Percentiles rank a stretch among this genome's conserved stretches.
phyloP scores from a whole-genome alignment of 2,797 vertebrate species.

The Neomorphus geoffroyi region DNA sequence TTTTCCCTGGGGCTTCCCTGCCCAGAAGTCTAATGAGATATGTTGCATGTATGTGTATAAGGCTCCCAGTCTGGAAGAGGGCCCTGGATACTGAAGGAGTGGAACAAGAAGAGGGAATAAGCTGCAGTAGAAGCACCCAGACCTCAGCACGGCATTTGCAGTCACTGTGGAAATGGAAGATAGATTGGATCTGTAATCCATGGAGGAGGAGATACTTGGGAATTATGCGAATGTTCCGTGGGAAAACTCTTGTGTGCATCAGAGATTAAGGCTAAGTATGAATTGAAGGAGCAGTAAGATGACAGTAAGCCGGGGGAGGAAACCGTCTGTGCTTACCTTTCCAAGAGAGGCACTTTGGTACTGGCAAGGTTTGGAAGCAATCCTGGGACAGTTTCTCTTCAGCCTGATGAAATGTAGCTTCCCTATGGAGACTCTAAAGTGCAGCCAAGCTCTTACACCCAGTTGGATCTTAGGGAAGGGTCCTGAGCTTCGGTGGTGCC shows the following conservation, averaged over 20 bases:
- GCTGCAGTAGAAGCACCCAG: neutral
- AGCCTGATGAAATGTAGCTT: neutral
- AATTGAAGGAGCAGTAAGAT: neutral
- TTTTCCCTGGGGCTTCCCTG: neutral
- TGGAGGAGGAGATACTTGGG: neutral
- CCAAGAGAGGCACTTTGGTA: neutral
- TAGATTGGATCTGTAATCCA: neutral
- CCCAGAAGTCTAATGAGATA: neutral
- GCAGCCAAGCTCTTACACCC: neutral
- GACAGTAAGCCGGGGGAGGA: neutral
- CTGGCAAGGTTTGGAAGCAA: neutral
- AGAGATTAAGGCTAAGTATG: neutral
- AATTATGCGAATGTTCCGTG: neutral
- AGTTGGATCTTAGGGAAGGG: neutral
- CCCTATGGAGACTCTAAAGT: neutral
- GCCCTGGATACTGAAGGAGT: neutral
- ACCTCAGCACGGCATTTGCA: neutral
- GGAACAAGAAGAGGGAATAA: neutral
- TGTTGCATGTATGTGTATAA: neutral
- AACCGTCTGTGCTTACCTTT: neutral
- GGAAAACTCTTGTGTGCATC: neutral
- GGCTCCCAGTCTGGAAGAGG: neutral
- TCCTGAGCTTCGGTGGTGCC: neutral
- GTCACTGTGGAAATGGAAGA: neutral
- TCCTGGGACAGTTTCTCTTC: neutral